phyloP scores from a whole-genome alignment of 2,113 vertebrate species.

The Neoarius graeffei region DNA sequence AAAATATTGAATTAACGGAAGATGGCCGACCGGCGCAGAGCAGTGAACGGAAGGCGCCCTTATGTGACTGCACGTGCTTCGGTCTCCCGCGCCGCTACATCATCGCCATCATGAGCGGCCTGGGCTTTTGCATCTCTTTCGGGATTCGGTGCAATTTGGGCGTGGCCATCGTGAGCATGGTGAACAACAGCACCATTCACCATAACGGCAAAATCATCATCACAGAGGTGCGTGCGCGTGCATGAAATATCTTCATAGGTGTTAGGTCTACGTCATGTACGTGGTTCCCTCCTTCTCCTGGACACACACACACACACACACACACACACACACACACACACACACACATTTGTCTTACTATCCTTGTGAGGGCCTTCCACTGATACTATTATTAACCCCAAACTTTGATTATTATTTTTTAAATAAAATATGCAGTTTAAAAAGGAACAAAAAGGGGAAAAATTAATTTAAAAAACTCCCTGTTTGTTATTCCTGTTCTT shows the following conservation, averaged over 20 bases:
- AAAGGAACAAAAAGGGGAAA: too few species aligned
- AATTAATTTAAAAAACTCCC: too few species aligned
- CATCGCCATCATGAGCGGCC: constrained; percentile 96
- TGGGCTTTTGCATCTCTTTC: constrained; percentile 99
- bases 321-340: neutral
- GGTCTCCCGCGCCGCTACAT: constrained; percentile 94
- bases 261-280: constrained; percentile 19
- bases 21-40: constrained; percentile 87
- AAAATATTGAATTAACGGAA: constrained; percentile 93
- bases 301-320: neutral
- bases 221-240: constrained; percentile 83
- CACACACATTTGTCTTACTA: neutral
- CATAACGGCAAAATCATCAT: constrained; percentile 89
- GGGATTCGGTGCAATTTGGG: constrained; percentile 97
- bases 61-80: constrained; percentile 93
- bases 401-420: neutral
- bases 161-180: constrained; percentile 99
- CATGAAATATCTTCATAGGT: constrained; percentile 8
- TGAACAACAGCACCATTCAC: constrained; percentile 97
- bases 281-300: constrained; percentile 28
- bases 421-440: too few species aligned
- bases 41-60: constrained; percentile 81
- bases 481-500: neutral
- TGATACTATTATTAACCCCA: neutral
- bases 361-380: neutral